phyloP scores from a whole-genome alignment of 1,140 invertebrate genomes.

The Brachionus rubens region DNA sequence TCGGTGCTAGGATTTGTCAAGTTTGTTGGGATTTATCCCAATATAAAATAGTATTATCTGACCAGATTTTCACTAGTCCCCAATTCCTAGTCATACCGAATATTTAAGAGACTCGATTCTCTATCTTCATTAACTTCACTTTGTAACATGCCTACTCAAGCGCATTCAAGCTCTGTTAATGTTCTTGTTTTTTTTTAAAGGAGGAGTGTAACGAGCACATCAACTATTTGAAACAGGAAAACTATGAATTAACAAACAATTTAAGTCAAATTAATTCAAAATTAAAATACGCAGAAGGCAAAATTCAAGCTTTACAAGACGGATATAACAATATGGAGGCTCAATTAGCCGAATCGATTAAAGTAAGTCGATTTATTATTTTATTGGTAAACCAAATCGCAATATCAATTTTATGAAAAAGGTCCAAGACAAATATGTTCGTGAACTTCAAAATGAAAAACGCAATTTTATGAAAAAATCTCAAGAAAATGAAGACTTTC shows the following conservation, averaged over 20 bases:
- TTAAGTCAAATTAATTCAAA: not conserved
- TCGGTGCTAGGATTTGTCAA: too few relatives aligned
- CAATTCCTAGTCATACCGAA: too few relatives aligned
- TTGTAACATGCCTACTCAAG: too few relatives aligned
- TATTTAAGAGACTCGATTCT: too few relatives aligned
- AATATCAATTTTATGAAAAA: not conserved
- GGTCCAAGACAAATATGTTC: constrained; percentile 31
- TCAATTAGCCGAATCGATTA: constrained; percentile 19
- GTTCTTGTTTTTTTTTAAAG: not conserved
- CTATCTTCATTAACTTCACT: too few relatives aligned
- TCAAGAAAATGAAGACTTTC: constrained; percentile 38
- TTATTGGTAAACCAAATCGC: not conserved
- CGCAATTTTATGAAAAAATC: constrained; percentile 4
- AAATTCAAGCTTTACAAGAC: constrained; percentile 16
- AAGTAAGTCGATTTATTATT: constrained; percentile 3
- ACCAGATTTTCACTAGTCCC: too few relatives aligned
- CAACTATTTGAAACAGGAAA: constrained; percentile 30
- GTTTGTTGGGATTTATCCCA: too few relatives aligned
- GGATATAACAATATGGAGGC: constrained; percentile 9
- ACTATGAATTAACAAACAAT: constrained; percentile 21
- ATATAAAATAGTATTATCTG: too few relatives aligned
- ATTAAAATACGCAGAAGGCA: constrained; percentile 29
- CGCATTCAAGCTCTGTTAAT: too few relatives aligned
- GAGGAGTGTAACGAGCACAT: constrained; percentile 30
- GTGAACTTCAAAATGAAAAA: constrained; percentile 33